Conservation (phyloP, 2,888 invertebrate genomes). For the Ormia ochracea region DNA sequence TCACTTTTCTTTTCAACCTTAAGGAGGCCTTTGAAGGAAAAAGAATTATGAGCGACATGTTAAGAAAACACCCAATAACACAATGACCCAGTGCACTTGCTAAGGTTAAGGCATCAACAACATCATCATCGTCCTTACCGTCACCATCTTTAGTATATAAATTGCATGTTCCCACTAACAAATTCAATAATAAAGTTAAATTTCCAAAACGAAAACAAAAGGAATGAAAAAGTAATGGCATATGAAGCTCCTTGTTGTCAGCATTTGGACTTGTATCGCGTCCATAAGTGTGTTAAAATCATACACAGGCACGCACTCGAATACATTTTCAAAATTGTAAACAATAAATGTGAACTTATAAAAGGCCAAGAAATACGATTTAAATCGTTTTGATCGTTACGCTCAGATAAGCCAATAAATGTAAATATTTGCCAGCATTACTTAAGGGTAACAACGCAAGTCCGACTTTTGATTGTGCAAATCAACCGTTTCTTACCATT, state of each 20-base stretch:
- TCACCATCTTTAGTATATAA: not conserved
- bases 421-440: slow-evolving; percentile 61
- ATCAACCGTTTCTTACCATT: slow-evolving; percentile 32
- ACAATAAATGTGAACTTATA: not conserved
- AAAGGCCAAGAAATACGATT: slow-evolving; percentile 55
- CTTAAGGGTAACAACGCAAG: slow-evolving; percentile 37
- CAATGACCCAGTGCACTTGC: slow-evolving; percentile 63
- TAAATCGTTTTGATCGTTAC: slow-evolving; percentile 57
- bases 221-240: not conserved
- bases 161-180: not conserved
- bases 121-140: not conserved
- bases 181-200: slow-evolving; percentile 4
- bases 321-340: slow-evolving; percentile 1
- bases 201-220: slow-evolving; percentile 10
- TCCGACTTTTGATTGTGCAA: not conserved
- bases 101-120: slow-evolving; percentile 53
- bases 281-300: slow-evolving; percentile 22
- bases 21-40: not conserved
- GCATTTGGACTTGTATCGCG: not conserved
- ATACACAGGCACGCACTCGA: not conserved
- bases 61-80: slow-evolving; percentile 58
- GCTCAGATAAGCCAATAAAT: slow-evolving; percentile 60
- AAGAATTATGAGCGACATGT: slow-evolving; percentile 60
- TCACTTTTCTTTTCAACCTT: slow-evolving; percentile 58
- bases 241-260: not conserved